phyloP scores from a whole-genome alignment of 2,113 vertebrate species.

The Meleagris gallopavo region DNA sequence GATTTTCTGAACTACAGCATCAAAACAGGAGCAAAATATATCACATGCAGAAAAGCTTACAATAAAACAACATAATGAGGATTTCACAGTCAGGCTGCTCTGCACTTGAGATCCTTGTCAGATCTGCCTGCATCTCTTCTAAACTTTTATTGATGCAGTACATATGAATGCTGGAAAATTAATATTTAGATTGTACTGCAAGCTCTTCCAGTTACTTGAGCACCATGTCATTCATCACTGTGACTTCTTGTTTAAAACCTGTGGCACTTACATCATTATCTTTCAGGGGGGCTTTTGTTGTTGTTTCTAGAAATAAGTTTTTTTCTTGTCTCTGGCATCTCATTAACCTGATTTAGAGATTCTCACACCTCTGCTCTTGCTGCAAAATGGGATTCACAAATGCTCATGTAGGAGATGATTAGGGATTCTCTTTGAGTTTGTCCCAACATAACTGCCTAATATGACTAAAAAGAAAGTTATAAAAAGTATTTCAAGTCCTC shows the following conservation, averaged over 20 bases:
- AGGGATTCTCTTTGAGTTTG: conserved; percentile 37
- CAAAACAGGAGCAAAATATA: not conserved
- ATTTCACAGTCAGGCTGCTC: not conserved
- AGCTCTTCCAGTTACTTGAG: conserved; percentile 3
- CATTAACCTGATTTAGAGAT: conserved; percentile 34
- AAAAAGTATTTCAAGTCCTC: not conserved
- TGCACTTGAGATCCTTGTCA: not conserved
- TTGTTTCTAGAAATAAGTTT: not conserved
- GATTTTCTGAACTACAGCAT: not conserved
- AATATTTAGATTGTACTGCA: not conserved
- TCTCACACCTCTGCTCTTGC: not conserved
- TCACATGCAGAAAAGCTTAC: not conserved
- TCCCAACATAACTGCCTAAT: not conserved
- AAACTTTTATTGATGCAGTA: not conserved
- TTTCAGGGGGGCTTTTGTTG: not conserved
- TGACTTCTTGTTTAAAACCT: not conserved
- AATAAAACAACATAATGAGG: not conserved
- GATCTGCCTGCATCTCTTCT: not conserved
- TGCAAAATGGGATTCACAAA: conserved; percentile 10
- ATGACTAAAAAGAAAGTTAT: not conserved
- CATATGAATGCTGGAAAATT: not conserved
- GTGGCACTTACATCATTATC: not conserved
- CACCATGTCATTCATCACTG: not conserved
- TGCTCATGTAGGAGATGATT: not conserved
- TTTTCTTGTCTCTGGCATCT: not conserved